Evolutionary conservation across 2,888 invertebrate genomes (phyloP), one percentile per base, ranked within the genome.

Genomic region (Caenorhabditis zanzibari): DNA sequence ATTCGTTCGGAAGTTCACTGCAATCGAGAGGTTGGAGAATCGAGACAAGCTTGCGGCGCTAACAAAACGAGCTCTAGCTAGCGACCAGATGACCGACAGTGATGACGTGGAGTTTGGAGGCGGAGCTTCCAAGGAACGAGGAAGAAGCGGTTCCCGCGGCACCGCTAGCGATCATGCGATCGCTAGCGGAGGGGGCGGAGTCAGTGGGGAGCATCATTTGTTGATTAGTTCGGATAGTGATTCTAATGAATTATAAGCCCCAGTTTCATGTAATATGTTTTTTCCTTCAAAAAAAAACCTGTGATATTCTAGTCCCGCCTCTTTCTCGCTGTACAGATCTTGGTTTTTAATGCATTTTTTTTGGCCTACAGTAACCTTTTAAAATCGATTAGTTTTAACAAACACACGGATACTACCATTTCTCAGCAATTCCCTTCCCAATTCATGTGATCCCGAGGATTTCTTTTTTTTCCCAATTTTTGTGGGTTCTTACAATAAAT

Each of bases 1-100:
- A 0, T 91, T 91, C 69, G 89, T 91, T 7, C 77, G 91, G 12
- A 91, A 88, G 44, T 91, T 91, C 83, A 91, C 91, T 0, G 86
- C 82, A 5, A 71, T 63, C 47, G 88, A 86, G 56, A 59, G 85
- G 54, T 68, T 82, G 44, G 88, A 88, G 56, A 81, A 88, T 66
- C 81, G 86, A 6, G 88, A 88, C 12, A 83, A 86, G 49, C 68
- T 88, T 28, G 84, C 86, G 5, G 84, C 85, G 1, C 61, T 88
- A 52, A 88, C 88, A 26, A 79, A 82, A 72, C 49, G 81, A 38
- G 88, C 79, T 0, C 58, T 88, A 26, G 83, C 85, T 16, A 85
- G 83, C 54, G 84, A 84, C 44, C 75, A 80, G 44, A 59, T 81
- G 66, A 82, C 77, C 0, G 84, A 82, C 56, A 76, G 68, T 56